Base-by-base conservation (phyloP, 2,888 invertebrate genomes). In the Polydrusus cervinus region DNA sequence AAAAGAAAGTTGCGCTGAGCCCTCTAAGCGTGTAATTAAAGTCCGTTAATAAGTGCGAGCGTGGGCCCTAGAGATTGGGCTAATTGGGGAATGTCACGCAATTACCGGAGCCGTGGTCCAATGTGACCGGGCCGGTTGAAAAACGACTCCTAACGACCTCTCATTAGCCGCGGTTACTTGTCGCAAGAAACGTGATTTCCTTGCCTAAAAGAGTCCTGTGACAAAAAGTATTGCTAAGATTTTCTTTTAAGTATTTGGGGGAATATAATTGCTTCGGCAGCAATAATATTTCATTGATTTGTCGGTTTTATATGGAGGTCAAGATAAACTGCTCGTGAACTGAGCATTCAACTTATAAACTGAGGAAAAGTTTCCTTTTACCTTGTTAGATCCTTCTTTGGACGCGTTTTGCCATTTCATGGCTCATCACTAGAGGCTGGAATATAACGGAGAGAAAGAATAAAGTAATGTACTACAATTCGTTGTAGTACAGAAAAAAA, bases 31-130 rank as follows among this genome's bases (percentile, higher is more conserved):
- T 78, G 79, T 81, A 83, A 83, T 83, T 83, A 82, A 77, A 79
- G 81, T 76, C 76, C 82, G 81, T 83, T 84, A 84, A 84, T 84
- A 84, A 83, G 80, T 81, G 81, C 75, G 79, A 80, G 81, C 82
- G 82, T 83, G 84, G 79, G 79, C 81, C 80, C 77, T 78, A 69
- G 79, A 83, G 83, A 84, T 85, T 85, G 83, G 77, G 81, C 82
- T 85, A 84, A 85, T 85, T 84, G 84, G 82, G 77, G 80, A 83
- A 83, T 80, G 83, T 81, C 82, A 82, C 81, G 83, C 82, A 84
- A 84, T 85, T 85, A 82, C 82, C 75, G 80, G 75, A 76, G 75
- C 60, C 69, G 68, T 64, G 67, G 69, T 71, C 74, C 67, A 65
- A 57, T 72, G 72, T 49, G 60, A 72, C 72, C 66, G 64, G 67